phyloP scores from a whole-genome alignment of 2,113 vertebrate species.

The Notechis scutatus region DNA sequence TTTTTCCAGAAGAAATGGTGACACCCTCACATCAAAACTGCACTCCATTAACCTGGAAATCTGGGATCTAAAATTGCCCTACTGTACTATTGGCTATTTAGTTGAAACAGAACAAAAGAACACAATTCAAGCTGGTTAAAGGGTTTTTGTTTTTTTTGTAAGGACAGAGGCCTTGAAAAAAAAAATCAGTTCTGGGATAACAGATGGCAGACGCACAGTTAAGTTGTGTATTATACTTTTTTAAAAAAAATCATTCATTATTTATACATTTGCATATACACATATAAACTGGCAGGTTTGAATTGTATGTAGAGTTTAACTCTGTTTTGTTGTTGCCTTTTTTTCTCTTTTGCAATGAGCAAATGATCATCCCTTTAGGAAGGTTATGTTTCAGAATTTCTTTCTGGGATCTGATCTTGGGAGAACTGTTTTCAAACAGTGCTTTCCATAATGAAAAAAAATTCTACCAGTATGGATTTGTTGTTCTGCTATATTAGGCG shows the following conservation, averaged over 20 bases:
- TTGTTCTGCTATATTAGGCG: background rate
- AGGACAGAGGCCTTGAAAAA: background rate
- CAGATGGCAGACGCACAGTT: background rate
- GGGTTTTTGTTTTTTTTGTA: no score
- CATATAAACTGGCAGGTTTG: background rate
- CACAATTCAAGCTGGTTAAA: background rate
- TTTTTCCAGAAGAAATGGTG: background rate
- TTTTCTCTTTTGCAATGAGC: background rate
- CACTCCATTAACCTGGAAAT: background rate
- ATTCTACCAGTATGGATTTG: background rate
- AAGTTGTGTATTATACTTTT: background rate
- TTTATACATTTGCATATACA: background rate
- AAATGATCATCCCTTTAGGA: background rate
- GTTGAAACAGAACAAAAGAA: background rate
- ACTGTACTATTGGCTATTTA: background rate
- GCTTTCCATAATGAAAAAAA: background rate
- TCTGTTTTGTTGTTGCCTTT: background rate
- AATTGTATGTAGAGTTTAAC: background rate
- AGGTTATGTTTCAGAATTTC: background rate
- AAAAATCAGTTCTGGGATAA: background rate
- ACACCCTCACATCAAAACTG: background rate
- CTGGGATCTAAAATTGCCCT: background rate
- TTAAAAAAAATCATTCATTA: background rate
- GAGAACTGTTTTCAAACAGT: background rate
- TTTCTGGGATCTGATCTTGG: background rate